Evolutionary conservation across 2,113 vertebrate genomes (phyloP), one percentile per base, ranked within the genome.

Genomic region (Bubalus kerabau): DNA sequence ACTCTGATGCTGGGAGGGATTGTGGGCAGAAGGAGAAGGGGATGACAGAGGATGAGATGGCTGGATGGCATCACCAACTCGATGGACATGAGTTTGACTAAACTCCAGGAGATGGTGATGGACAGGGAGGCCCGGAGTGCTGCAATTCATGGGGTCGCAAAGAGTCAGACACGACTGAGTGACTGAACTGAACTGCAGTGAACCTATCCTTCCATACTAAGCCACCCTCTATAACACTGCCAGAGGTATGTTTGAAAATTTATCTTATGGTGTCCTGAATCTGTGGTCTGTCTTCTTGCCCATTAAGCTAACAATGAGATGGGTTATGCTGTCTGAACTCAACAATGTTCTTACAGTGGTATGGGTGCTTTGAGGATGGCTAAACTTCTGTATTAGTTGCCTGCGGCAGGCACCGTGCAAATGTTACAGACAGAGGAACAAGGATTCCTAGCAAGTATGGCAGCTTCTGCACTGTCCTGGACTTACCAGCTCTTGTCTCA

Each of bases 161-260:
- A 60, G 26, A 30, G 12, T 60, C 1, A 2, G 59, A 60, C 59
- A 60, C 0, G 5, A 30, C 59, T 30, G 59, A 60, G 26, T 2
- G 5, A 14, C 59, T 60, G 26, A 28, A 60, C 12, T 60, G 57
- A 60, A 13, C 2, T 60, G 26, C 28, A 59, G 4, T 59, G 59
- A 74, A 86, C 5, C 19, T 50, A 46, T 60, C 6, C 28, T 83
- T 30, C 13, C 59, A 4, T 57, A 26, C 26, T n/a, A 91, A 84
- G 57, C 24, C 14, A 67, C 40, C 23, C 16, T n/a, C 26, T 56
- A 50, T 76, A 24, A 85, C 10, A 52, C 50, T 62, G 60, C 8
- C 36, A 89, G n/a, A 78, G 46, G 7, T 15, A 50, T n/a, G 74
- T 71, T n/a, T 86, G 56, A 48, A 48, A 81, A n/a, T 87, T 78